phyloP scores from a whole-genome alignment of 2,888 invertebrate species.

The Nemotelus pantherinus region DNA sequence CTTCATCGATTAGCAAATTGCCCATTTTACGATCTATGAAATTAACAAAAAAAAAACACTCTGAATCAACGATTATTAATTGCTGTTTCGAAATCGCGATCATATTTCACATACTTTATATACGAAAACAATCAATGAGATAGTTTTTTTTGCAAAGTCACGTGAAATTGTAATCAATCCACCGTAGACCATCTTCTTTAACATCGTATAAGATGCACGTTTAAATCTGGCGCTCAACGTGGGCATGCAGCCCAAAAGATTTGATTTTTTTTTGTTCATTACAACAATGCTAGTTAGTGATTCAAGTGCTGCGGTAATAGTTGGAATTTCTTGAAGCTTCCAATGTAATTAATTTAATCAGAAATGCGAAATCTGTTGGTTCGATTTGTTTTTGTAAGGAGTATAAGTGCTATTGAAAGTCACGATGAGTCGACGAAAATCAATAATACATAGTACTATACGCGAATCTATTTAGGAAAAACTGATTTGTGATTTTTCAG shows the following conservation, averaged over 20 bases:
- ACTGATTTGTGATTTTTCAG: constrained; percentile 1
- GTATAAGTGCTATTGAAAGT: not conserved
- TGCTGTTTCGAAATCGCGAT: constrained; percentile 14
- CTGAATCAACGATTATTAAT: constrained; percentile 19
- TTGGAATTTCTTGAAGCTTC: constrained; percentile 9
- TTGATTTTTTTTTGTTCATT: no score
- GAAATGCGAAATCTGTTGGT: not conserved
- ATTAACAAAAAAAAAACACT: constrained; percentile 22
- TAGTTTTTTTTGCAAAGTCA: not conserved
- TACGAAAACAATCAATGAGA: no score
- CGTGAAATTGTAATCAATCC: not conserved
- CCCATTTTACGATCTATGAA: not conserved
- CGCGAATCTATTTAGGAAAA: not conserved
- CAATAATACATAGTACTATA: no score
- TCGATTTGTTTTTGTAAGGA: constrained; percentile 8
- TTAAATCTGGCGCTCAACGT: constrained; percentile 17
- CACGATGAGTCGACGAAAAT: constrained; percentile 21
- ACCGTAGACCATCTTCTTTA: not conserved
- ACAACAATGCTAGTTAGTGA: not conserved
- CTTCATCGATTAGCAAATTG: constrained; percentile 2
- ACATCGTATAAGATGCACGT: not conserved
- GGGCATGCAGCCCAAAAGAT: not conserved
- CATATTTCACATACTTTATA: not conserved
- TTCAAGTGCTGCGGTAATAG: not conserved
- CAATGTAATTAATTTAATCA: constrained; percentile 6